phyloP scores from a whole-genome alignment of 2,888 invertebrate species.

The Acanthosepion esculentum region DNA sequence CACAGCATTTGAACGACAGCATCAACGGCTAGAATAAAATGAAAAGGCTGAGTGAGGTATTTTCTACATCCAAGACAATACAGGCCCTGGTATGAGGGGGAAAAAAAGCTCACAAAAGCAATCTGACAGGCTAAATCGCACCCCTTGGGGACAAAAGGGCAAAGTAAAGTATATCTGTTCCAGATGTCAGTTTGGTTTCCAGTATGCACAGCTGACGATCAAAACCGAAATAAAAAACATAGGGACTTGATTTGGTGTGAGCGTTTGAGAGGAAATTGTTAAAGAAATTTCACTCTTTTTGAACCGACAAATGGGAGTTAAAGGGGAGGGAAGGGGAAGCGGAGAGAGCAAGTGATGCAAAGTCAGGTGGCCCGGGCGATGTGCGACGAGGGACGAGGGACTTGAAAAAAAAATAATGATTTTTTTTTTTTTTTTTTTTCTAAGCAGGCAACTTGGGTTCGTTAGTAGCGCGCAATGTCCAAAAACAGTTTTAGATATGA shows the following conservation, averaged over 20 bases:
- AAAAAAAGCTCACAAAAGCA: neutral
- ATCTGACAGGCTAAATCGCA: neutral
- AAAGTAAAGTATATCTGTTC: neutral
- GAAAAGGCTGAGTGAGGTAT: neutral
- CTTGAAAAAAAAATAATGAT: neutral
- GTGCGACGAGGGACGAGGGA: neutral
- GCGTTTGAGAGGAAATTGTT: neutral
- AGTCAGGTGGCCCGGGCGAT: neutral
- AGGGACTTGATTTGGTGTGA: neutral
- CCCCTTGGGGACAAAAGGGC: conserved; percentile 8
- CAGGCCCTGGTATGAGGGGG: neutral
- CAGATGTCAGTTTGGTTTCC: neutral
- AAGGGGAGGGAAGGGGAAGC: neutral
- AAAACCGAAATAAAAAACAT: neutral
- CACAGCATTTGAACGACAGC: too few relatives aligned
- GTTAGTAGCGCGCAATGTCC: too few relatives aligned
- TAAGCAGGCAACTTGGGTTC: too few relatives aligned
- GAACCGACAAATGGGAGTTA: neutral
- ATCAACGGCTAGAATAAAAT: neutral
- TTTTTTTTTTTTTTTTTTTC: too few relatives aligned
- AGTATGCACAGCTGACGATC: neutral
- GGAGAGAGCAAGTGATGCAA: neutral
- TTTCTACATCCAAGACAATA: neutral
- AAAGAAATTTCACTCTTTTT: conserved; percentile 33
- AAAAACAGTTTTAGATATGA: neutral